phyloP scores from a whole-genome alignment of 2,888 invertebrate genomes.

The Dynastes grantii region DNA sequence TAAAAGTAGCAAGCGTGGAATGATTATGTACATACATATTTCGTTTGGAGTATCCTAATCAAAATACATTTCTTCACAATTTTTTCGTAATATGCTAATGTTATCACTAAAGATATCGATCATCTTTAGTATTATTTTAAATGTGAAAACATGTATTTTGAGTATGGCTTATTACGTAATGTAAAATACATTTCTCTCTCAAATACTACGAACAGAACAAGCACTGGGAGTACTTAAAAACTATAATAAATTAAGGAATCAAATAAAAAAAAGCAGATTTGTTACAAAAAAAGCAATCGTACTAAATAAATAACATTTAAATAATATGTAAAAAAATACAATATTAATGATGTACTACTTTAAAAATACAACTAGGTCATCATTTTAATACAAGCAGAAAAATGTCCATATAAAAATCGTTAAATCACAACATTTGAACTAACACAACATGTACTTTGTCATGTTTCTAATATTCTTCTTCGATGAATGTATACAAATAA shows the following conservation, averaged over 20 bases:
- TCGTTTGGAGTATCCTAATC: conserved; percentile 31
- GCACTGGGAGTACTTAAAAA: conserved; percentile 50
- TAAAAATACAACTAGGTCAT: conserved; percentile 53
- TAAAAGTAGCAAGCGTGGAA: conserved; percentile 51
- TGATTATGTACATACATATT: conserved; percentile 52
- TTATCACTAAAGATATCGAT: not conserved
- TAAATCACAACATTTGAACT: conserved; percentile 55
- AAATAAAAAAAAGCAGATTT: conserved; percentile 49
- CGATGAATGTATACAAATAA: conserved; percentile 57
- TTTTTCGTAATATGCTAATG: not conserved
- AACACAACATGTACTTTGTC: conserved; percentile 52
- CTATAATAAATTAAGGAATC: conserved; percentile 49
- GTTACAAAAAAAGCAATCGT: conserved; percentile 52
- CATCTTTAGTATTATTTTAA: not conserved
- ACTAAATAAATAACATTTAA: conserved; percentile 55
- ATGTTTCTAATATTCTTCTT: conserved; percentile 49
- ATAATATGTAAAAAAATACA: conserved; percentile 55
- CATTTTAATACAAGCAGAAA: conserved; percentile 54
- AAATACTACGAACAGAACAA: conserved; percentile 45
- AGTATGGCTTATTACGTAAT: not conserved
- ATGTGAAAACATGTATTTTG: conserved; percentile 26
- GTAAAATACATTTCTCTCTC: conserved; percentile 47
- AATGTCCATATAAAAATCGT: conserved; percentile 54
- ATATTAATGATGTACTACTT: conserved; percentile 51
- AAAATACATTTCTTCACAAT: conserved; percentile 46